A percentile compares a stretch with the other conserved stretches of the same genome.
These are phyloP conservation scores for Cydia amplana DNA, from an alignment of 1,140 invertebrate species.

Conservation along the genomic window DNA sequence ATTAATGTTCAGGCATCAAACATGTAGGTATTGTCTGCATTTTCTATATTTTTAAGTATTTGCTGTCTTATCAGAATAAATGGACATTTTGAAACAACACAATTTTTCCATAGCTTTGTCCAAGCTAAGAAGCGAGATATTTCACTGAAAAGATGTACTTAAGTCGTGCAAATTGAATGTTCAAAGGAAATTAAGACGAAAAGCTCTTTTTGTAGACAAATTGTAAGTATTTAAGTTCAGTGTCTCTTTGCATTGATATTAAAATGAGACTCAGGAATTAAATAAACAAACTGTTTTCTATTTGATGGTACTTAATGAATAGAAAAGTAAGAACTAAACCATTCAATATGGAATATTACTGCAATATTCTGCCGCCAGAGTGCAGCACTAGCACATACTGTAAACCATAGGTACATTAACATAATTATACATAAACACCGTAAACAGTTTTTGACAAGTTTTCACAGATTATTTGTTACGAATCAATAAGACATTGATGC, in stretches of 20 bases:
- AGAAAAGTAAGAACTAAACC: no score
- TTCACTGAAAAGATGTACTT: conserved; percentile 13
- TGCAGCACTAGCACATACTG: no score
- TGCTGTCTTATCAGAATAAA: background rate
- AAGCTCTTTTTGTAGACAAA: background rate
- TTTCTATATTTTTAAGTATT: background rate
- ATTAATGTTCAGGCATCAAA: no score
- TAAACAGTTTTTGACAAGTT: no score
- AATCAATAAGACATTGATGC: no score
- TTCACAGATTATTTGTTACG: no score
- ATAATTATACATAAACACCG: no score
- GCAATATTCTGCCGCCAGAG: no score
- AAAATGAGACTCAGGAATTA: background rate
- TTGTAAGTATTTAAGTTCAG: background rate
- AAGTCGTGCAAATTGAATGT: background rate
- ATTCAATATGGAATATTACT: no score
- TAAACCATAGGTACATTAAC: no score
- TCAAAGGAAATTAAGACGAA: conserved; percentile 15
- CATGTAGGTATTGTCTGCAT: background rate
- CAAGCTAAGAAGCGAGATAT: background rate
- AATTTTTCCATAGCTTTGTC: background rate
- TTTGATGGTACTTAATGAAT: background rate
- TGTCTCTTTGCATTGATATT: background rate
- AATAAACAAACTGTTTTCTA: background rate
- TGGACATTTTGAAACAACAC: background rate